These are phyloP conservation scores for Holothuria glaberrima DNA, from an alignment of 35 echinoderm and acorn worm species.

Conservation along the genomic window DNA sequence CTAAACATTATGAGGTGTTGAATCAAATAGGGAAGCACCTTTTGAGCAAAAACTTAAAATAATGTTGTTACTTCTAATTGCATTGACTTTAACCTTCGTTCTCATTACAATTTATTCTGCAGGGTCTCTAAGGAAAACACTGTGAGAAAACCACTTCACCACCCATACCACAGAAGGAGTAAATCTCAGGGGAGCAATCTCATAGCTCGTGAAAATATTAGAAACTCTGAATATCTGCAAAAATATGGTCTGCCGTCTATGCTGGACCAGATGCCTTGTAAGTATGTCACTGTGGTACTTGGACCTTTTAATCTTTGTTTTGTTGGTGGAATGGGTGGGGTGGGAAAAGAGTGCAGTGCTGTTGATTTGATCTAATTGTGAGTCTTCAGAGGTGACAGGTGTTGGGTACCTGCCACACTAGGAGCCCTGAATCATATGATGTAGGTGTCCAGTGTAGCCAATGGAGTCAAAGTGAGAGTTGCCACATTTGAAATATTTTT, in stretches of 20 bases:
- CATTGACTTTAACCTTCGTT: neutral
- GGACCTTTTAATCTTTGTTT: no score
- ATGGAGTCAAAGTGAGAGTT: no score
- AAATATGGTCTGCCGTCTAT: constrained; percentile 81
- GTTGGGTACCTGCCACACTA: no score
- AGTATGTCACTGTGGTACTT: neutral
- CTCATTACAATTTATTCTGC: neutral
- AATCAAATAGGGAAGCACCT: neutral
- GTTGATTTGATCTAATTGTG: no score
- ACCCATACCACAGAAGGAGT: constrained; percentile 43
- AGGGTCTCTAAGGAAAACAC: neutral
- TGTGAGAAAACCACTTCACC: neutral
- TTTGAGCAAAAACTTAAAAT: neutral
- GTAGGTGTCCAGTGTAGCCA: no score
- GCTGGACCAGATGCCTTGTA: constrained; percentile 64
- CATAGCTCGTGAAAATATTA: constrained; percentile 22
- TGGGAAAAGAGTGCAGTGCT: no score
- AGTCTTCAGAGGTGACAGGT: no score
- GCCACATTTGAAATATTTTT: no score
- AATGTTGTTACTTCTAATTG: neutral
- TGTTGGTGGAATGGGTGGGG: no score
- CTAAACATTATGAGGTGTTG: neutral
- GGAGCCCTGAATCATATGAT: no score
- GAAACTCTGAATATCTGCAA: constrained; percentile 68
- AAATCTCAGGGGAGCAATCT: constrained; percentile 54